A percentile compares a stretch with the other conserved stretches of the same genome.
Evolutionary conservation across 1,140 invertebrate genomes (phyloP).

Genomic region (Eulimnadia texana): DNA sequence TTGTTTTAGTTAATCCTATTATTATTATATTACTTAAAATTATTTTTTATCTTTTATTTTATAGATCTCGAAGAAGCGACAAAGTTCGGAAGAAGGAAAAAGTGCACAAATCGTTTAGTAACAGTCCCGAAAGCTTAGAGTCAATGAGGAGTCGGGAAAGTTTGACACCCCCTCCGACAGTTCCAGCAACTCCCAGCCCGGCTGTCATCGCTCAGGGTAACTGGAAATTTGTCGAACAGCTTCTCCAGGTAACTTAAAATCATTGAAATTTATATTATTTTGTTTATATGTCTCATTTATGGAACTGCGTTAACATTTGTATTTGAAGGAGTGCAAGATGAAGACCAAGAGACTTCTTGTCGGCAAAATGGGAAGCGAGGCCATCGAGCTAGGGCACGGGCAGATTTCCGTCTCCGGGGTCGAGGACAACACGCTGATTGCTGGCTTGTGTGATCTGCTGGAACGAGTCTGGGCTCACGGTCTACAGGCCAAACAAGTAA

Average conservation of each 20-base stretch:
- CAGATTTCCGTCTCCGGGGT: constrained; percentile 37
- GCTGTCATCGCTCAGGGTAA: constrained; percentile 91
- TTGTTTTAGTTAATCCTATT: background rate
- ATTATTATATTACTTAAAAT: background rate
- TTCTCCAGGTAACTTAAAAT: constrained; percentile 58
- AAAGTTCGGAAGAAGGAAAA: constrained; percentile 25
- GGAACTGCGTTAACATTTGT: too few species aligned
- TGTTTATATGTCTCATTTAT: too few species aligned
- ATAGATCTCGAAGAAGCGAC: constrained; percentile 19
- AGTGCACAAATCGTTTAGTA: constrained; percentile 20
- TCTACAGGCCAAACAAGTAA: constrained; percentile 68
- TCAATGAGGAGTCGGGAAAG: background rate
- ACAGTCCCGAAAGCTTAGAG: background rate
- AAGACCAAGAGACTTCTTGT: constrained; percentile 96
- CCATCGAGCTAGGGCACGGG: constrained; percentile 57
- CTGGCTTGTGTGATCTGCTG: constrained; percentile 88
- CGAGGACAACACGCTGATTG: constrained; percentile 96
- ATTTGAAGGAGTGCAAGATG: constrained; percentile 12
- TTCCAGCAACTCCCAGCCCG: constrained; percentile 47
- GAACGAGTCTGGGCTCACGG: constrained; percentile 98
- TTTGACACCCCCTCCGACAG: constrained; percentile 21
- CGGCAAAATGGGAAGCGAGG: constrained; percentile 94
- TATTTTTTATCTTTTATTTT: constrained; percentile 17
- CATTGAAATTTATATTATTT: background rate
- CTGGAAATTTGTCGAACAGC: constrained; percentile 94